Conservation (phyloP, 2,113 vertebrate species). For the Coregonus clupeaformis region DNA sequence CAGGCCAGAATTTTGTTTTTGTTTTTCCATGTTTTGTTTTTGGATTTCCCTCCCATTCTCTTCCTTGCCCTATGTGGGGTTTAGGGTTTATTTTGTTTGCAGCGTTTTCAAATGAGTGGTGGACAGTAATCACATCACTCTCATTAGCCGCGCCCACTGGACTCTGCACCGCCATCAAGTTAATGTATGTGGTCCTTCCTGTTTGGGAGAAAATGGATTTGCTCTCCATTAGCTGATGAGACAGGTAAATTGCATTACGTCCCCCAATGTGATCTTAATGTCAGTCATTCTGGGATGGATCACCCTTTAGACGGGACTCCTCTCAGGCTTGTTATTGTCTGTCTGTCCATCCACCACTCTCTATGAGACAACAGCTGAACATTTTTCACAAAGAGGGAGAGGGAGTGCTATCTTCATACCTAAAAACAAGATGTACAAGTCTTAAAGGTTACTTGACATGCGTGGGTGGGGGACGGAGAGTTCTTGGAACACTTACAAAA, state of each 20-base stretch:
- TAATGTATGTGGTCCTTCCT: conserved; percentile 77
- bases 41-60: conserved; percentile 22
- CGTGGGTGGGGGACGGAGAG: too few relatives aligned
- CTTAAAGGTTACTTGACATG: too few relatives aligned
- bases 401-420: neutral
- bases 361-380: neutral
- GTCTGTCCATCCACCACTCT: conserved; percentile 19
- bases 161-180: conserved; percentile 70
- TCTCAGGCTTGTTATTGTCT: conserved; percentile 29
- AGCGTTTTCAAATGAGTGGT: conserved; percentile 61
- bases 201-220: conserved; percentile 77
- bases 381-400: neutral
- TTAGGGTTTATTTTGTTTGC: conserved; percentile 61
- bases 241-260: conserved; percentile 77
- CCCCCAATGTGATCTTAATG: conserved; percentile 76
- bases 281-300: conserved; percentile 65
- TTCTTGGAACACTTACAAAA: too few relatives aligned
- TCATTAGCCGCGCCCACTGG: conserved; percentile 71
- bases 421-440: neutral
- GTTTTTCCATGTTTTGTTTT: conserved; percentile 11
- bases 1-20: neutral
- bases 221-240: conserved; percentile 81
- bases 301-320: conserved; percentile 38
- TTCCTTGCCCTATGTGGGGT: conserved; percentile 28
- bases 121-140: conserved; percentile 76